Conservation (phyloP, 2,797 vertebrate genomes). For the Oceanodroma leucorhoa region DNA sequence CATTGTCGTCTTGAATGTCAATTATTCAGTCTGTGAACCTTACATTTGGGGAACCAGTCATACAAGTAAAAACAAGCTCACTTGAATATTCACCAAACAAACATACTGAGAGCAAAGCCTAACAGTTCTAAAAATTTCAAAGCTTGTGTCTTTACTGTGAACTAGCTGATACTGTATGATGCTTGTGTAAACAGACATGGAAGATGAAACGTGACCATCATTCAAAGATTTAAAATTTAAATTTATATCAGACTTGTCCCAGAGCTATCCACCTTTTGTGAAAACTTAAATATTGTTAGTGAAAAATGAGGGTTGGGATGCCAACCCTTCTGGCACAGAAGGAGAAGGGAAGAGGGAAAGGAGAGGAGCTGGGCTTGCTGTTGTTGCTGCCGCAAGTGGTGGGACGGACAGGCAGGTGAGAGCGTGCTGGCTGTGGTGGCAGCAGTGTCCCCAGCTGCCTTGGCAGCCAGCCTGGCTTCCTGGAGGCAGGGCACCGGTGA, state of each 20-base stretch:
- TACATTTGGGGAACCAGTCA: background rate
- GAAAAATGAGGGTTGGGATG: background rate
- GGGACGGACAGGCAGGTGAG: background rate
- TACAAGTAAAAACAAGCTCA: background rate
- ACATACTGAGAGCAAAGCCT: background rate
- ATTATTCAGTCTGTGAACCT: background rate
- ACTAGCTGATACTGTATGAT: background rate
- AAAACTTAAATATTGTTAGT: background rate
- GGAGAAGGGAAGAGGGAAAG: background rate
- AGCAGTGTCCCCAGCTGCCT: background rate
- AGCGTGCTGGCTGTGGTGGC: fast-evolving
- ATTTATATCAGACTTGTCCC: background rate
- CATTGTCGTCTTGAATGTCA: background rate
- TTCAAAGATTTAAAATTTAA: background rate
- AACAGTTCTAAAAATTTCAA: background rate
- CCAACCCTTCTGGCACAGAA: background rate
- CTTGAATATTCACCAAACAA: background rate
- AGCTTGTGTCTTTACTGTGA: background rate
- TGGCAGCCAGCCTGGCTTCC: background rate
- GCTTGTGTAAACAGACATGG: background rate
- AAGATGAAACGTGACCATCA: background rate
- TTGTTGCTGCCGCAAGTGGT: background rate
- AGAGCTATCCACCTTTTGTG: background rate
- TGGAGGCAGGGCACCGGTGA: background rate
- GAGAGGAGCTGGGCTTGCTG: background rate